phyloP scores from a whole-genome alignment of 2,113 vertebrate species.

The Cisticola juncidis region DNA sequence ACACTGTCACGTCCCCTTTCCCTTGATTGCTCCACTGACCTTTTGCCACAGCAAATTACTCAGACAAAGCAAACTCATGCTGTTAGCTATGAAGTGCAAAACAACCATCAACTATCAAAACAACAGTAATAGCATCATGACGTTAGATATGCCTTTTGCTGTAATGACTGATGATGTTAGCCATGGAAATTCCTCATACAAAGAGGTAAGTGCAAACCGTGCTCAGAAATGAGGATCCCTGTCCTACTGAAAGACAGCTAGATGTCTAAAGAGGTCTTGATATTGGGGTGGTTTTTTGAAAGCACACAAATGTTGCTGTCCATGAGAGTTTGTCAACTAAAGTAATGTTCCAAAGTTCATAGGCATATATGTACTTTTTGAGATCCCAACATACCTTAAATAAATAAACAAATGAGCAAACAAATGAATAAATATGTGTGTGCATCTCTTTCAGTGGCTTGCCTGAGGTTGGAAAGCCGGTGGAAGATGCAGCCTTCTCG shows the following conservation, averaged over 20 bases:
- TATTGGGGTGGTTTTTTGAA: neutral
- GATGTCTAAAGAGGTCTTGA: neutral
- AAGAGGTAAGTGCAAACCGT: neutral
- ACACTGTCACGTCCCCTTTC: neutral
- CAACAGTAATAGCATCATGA: neutral
- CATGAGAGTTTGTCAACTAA: neutral
- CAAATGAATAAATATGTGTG: neutral
- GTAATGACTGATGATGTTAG: neutral
- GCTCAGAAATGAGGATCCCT: neutral
- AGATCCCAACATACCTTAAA: neutral
- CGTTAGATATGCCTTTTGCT: neutral
- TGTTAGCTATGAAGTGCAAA: neutral
- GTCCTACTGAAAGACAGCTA: neutral
- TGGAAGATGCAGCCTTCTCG: neutral
- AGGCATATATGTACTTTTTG: neutral
- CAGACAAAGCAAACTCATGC: neutral
- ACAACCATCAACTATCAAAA: neutral
- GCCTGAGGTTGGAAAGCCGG: neutral
- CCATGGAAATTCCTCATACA: neutral
- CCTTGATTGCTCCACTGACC: neutral
- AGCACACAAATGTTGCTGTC: neutral
- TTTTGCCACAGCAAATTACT: neutral
- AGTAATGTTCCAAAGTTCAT: neutral
- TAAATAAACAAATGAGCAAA: fast-evolving
- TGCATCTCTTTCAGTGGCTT: neutral